Base-by-base conservation (phyloP, 53 echinoderm and acorn worm species). In the Arbacia lixula region DNA sequence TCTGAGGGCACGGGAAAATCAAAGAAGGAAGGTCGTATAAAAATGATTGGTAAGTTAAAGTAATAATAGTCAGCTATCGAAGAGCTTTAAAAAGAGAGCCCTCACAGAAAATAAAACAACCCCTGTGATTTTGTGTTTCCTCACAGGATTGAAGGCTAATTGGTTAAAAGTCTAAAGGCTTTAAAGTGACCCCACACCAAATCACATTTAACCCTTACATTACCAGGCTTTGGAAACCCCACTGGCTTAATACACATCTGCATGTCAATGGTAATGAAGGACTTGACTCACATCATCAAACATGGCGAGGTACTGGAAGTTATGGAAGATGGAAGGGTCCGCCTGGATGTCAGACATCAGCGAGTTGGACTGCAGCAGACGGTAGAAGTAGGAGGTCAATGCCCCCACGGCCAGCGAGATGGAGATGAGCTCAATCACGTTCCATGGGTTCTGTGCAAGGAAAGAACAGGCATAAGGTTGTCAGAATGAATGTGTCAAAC, bases 201-300 rank as follows among this genome's bases (percentile, higher is more conserved):
- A n/a, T n/a, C n/a, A n/a, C n/a, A n/a, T n/a, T n/a, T n/a, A n/a
- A n/a, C n/a, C n/a, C n/a, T n/a, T n/a, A n/a, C n/a, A n/a, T n/a
- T n/a, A n/a, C n/a, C n/a, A n/a, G n/a, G n/a, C n/a, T n/a, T n/a
- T n/a, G n/a, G n/a, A n/a, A n/a, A n/a, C n/a, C n/a, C n/a, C n/a
- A n/a, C n/a, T n/a, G n/a, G n/a, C n/a, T n/a, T n/a, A n/a, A n/a
- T n/a, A n/a, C n/a, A n/a, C n/a, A n/a, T n/a, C n/a, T n/a, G n/a
- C n/a, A n/a, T n/a, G n/a, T n/a, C n/a, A n/a, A n/a, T n/a, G n/a
- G n/a, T n/a, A n/a, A n/a, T n/a, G n/a, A 46, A 46, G 14, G 14
- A 46, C 14, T 8, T 8, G 6, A 93, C 95, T 93, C 60, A 95
- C 95, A 64, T 95, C 90, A 72, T 95, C 95, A 86, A 88, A 95